These are phyloP conservation scores for Luidia sarsii DNA, from an alignment of 53 echinoderm and acorn worm genomes.

Conservation along the genomic window DNA sequence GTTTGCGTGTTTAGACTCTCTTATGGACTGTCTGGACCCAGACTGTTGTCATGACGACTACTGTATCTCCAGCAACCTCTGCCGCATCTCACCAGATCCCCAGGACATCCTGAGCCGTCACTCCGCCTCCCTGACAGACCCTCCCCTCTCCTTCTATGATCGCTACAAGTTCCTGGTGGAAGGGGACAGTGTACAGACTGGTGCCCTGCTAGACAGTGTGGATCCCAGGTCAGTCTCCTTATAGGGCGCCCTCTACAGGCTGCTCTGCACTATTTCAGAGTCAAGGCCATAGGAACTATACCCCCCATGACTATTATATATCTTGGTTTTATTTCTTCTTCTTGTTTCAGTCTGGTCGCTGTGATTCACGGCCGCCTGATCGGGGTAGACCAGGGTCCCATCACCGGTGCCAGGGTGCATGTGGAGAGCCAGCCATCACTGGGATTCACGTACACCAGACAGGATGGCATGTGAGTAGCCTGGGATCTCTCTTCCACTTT, in stretches of 20 bases:
- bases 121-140: slow-evolving; percentile 24
- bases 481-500: no score
- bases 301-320: no score
- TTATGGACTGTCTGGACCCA: slow-evolving; percentile 93
- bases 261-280: no score
- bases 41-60: slow-evolving; percentile 80
- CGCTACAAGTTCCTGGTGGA: slow-evolving; percentile 81
- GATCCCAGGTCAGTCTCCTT: slow-evolving; percentile 48
- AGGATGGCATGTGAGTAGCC: slow-evolving; percentile 95
- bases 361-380: slow-evolving; percentile 78
- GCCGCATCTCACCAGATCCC: slow-evolving; percentile 77
- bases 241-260: no score
- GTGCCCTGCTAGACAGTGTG: slow-evolving; percentile 21
- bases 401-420: slow-evolving; percentile 79
- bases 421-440: slow-evolving; percentile 57
- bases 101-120: slow-evolving; percentile 48
- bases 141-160: slow-evolving; percentile 85
- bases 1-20: slow-evolving; percentile 45
- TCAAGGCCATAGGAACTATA: no score
- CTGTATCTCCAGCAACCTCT: slow-evolving; percentile 68
- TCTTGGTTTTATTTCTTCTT: no score
- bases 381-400: slow-evolving; percentile 73
- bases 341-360: slow-evolving; percentile 59
- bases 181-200: slow-evolving; percentile 76
- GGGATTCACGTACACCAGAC: slow-evolving; percentile 86